These are phyloP conservation scores for Columba janthina DNA, from an alignment of 2,113 vertebrate species.

Conservation along the genomic window DNA sequence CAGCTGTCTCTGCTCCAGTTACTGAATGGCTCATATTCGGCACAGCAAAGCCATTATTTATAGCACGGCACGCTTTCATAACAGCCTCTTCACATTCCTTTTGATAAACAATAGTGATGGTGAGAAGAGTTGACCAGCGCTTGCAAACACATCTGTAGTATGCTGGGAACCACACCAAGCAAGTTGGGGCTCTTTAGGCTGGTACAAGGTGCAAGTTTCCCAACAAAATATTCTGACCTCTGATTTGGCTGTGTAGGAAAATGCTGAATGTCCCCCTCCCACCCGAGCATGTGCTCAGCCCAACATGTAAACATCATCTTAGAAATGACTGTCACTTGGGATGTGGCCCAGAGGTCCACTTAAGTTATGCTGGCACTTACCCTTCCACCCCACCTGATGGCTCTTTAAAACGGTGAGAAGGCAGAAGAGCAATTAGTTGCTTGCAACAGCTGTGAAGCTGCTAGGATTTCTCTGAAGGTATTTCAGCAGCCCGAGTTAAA, in stretches of 20 bases:
- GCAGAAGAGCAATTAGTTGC: not conserved
- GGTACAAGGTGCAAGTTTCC: not conserved
- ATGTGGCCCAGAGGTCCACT: not conserved
- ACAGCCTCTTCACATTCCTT: not conserved
- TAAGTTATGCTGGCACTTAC: not conserved
- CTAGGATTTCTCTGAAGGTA: not conserved
- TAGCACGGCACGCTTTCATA: rapidly evolving
- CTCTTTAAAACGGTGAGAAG: not conserved
- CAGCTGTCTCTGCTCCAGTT: not conserved
- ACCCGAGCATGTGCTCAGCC: not conserved
- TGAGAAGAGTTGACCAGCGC: not conserved
- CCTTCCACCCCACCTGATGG: rapidly evolving
- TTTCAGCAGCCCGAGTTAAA: not conserved
- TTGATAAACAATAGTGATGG: not conserved
- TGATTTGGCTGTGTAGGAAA: not conserved
- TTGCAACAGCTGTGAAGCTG: not conserved
- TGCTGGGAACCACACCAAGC: not conserved
- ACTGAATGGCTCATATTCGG: not conserved
- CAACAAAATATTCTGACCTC: not conserved
- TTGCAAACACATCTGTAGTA: not conserved
- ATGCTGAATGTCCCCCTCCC: not conserved
- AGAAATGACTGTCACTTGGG: rapidly evolving
- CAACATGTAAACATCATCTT: not conserved
- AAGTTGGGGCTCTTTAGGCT: not conserved
- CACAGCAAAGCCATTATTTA: not conserved